A percentile compares a stretch with the other conserved stretches of the same genome.
These are phyloP conservation scores for Trissolcus brochymenae DNA, from an alignment of 2,888 invertebrate genomes.

Conservation along the genomic window DNA sequence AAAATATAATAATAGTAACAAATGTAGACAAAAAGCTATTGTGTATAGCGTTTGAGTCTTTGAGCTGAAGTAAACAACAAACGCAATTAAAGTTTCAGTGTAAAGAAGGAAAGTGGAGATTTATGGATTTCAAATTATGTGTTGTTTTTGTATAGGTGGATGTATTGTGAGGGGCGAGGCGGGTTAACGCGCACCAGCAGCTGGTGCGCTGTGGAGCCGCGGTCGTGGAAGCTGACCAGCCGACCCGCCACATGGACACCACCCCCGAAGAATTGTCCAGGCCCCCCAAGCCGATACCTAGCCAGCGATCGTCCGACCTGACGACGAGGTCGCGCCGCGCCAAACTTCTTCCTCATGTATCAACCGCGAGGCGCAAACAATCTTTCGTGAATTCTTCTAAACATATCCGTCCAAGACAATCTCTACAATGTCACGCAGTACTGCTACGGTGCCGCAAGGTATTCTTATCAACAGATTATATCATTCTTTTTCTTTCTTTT, in stretches of 20 bases:
- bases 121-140: conserved; percentile 57
- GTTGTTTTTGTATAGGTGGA: conserved; percentile 60
- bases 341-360: conserved; percentile 24
- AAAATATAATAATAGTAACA: too few species aligned
- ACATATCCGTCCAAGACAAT: conserved; percentile 62
- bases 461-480: neutral
- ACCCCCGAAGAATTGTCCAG: conserved; percentile 68
- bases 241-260: conserved; percentile 75
- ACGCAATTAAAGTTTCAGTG: conserved; percentile 31
- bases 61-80: conserved; percentile 32
- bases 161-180: conserved; percentile 58
- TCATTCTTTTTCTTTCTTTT: neutral
- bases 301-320: conserved; percentile 70
- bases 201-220: conserved; percentile 65
- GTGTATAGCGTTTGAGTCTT: neutral
- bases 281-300: conserved; percentile 68
- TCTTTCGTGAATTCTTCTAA: conserved; percentile 28
- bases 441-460: conserved; percentile 74
- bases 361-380: conserved; percentile 24
- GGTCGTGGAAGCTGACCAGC: conserved; percentile 71
- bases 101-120: neutral
- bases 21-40: too few species aligned
- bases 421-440: conserved; percentile 73
- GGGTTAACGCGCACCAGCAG: conserved; percentile 64
- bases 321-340: conserved; percentile 43